Base-by-base conservation (phyloP, 2,888 invertebrate species). In the Dryadula phaetusa region DNA sequence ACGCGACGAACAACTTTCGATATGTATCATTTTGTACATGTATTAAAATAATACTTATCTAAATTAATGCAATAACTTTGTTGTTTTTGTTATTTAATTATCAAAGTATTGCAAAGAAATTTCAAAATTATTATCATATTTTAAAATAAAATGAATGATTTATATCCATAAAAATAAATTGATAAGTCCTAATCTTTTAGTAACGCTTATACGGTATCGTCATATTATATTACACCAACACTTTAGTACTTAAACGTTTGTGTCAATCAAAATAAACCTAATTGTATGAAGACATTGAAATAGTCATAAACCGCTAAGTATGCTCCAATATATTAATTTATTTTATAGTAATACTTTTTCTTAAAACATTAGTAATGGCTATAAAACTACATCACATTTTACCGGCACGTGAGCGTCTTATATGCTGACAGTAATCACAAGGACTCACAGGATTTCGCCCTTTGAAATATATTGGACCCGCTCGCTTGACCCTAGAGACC, bases 351-450 rank as follows among this genome's bases (percentile, higher is more conserved):
- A 32, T 32, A 1, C 1, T 10, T 1, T 12, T 37, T 12, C 12
- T 37, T 37, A 40, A 16, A 16, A 22, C 20, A 56, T 22, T 22
- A 22, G 4, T 60, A 44, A 44, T 12, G 25, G 58, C 61, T 64
- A n/a, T 22, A 40, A 25, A 10, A 56, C 46, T 53, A 49, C 53
- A 62, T 56, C 79, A 85, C 85, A 81, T 79, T 74, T 84, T 82
- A 84, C 77, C 73, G 74, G 80, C 86, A 88, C 85, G 88, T 87
- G 82, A 79, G 67, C 74, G 75, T 81, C 82, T 79, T 85, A 85
- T 87, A 88, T 82, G 86, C 86, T 87, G 88, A 87, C 85, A 84
- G 84, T 87, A 86, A 88, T 87, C 86, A 85, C 84, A 82, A 86
- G 83, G 84, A 83, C 81, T 86, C 78, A 83, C 81, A 82, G 82